Evolutionary conservation across 2,113 vertebrate species (phyloP).

Genomic region (Lophura nycthemera): DNA sequence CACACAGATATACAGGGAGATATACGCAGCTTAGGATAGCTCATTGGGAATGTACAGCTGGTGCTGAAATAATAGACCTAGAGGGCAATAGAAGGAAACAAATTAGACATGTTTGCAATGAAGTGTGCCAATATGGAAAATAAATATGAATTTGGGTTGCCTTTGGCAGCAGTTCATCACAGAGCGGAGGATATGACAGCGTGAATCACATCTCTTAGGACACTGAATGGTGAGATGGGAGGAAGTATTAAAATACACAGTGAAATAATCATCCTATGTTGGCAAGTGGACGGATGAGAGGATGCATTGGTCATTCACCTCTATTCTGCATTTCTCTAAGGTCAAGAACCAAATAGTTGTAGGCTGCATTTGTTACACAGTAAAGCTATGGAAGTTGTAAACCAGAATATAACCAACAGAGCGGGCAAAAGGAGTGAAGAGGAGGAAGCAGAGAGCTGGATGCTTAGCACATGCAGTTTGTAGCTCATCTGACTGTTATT

Average conservation of each 20-base stretch:
- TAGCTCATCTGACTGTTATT: not conserved
- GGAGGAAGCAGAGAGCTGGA: not conserved
- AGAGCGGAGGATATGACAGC: not conserved
- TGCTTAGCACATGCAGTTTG: not conserved
- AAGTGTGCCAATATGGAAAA: not conserved
- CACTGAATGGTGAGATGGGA: not conserved
- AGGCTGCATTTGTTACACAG: constrained; percentile 12
- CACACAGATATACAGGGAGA: not conserved
- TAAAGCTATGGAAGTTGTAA: not conserved
- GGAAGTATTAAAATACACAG: not conserved
- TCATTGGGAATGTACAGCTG: not conserved
- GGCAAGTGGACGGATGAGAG: not conserved
- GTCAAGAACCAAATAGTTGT: not conserved
- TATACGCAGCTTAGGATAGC: not conserved
- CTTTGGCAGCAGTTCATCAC: not conserved
- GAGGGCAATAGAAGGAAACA: not conserved
- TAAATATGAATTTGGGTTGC: not conserved
- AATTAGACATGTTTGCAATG: not conserved
- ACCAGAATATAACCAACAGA: not conserved
- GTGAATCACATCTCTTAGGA: not conserved
- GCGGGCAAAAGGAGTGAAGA: not conserved
- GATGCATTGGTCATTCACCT: not conserved
- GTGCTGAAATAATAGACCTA: not conserved
- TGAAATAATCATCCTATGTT: not conserved
- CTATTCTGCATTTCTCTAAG: not conserved